phyloP scores from a whole-genome alignment of 1,140 invertebrate genomes.

The Tyrophagus putrescentiae region DNA sequence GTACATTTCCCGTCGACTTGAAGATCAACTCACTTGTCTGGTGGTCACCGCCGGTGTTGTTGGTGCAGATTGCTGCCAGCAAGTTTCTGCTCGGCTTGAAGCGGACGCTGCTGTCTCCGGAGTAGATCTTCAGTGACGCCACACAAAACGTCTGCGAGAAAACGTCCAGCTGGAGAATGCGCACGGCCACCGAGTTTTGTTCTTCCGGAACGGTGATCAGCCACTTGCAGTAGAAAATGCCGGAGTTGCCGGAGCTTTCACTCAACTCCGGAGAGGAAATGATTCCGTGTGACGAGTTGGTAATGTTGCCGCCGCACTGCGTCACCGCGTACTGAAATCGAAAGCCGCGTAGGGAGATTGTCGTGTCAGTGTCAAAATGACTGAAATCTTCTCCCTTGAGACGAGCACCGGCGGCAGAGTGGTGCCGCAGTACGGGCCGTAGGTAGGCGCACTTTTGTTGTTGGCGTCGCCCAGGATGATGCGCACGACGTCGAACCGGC shows the following conservation, averaged over 20 bases:
- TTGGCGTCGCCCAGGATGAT: constrained; percentile 29
- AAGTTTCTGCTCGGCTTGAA: constrained; percentile 45
- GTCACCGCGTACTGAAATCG: constrained; percentile 31
- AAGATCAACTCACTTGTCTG: constrained; percentile 38
- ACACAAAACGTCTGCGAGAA: constrained; percentile 30
- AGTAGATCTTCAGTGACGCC: no score
- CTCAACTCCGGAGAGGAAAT: constrained; percentile 34
- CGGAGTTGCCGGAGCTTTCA: constrained; percentile 36
- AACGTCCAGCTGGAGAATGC: background rate
- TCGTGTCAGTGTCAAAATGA: constrained; percentile 30
- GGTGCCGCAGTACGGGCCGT: constrained; percentile 33
- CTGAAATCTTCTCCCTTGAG: constrained; percentile 31
- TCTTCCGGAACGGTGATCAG: constrained; percentile 51
- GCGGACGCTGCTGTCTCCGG: constrained; percentile 7
- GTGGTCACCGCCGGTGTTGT: constrained; percentile 31
- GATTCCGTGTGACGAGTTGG: constrained; percentile 31
- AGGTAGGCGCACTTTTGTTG: constrained; percentile 20
- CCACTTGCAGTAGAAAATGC: constrained; percentile 74
- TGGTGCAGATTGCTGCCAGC: constrained; percentile 47
- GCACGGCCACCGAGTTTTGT: constrained; percentile 41
- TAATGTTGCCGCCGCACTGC: constrained; percentile 47
- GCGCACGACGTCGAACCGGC: constrained; percentile 30
- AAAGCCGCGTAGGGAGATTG: constrained; percentile 32
- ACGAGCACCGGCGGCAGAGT: constrained; percentile 27
- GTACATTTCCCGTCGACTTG: constrained; percentile 40